Evolutionary conservation across 2,113 vertebrate species (phyloP), one percentile per base, ranked within the genome.

Genomic region (Grallaria varia): DNA sequence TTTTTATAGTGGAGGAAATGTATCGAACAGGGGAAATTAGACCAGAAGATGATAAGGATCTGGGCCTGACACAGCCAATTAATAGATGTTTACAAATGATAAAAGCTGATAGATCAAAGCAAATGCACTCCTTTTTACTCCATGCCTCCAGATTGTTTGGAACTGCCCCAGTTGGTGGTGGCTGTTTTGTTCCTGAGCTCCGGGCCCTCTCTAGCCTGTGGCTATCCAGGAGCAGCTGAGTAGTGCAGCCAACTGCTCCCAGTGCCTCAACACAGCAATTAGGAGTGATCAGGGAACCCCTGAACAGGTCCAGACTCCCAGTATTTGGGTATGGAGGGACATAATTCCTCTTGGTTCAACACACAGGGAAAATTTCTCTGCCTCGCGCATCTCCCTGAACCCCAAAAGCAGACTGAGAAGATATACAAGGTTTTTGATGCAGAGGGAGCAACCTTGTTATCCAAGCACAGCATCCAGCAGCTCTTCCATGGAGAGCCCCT

Each of bases 1-100:
- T 97, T 98, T 98, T 98, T 97, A 97, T 97, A 93, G 97, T 86
- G 93, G 91, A 97, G 97, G 97, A 98, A 98, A 97, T 91, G 72
- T 95, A 98, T 96, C 20, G 73, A 97, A 96, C 93, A 90, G 94
- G 96, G 97, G 98, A 98, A 98, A 98, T 98, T 97, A 98, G 97
- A 97, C 96, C 60, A 84, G 95, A 93, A 88, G 84, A 97, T 44
- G 98, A 99, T 98, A 99, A 98, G 96, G 97, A 98, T 99, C 98
- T 98, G 95, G 86, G 93, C 96, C 98, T 97, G 98, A 98, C 98
- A 98, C 97, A 98, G 98, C 97, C 98, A 99, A 99, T 99, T 99
- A 99, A 98, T 96, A 98, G 97, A 98, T 98, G 98, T 99, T 99
- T 99, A 98, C 98, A 97, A 97, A 97, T 98, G 98, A 98, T 98